phyloP scores from a whole-genome alignment of 2,797 vertebrate genomes.

The Oreonectes daqikongensis region DNA sequence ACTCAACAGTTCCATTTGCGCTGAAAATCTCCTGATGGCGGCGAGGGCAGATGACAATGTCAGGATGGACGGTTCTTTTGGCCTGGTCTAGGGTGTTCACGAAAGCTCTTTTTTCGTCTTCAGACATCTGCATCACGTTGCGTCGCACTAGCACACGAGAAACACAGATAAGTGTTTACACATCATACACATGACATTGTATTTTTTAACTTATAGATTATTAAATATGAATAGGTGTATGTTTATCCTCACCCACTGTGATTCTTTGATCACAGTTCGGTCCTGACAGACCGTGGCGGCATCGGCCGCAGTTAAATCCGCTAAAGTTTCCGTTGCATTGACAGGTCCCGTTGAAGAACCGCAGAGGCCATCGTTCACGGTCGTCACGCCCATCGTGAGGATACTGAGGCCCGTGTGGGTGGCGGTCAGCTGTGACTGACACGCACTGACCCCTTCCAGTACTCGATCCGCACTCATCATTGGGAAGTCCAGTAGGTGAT shows the following conservation, averaged over 20 bases:
- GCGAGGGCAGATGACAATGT: constrained; percentile 88
- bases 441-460: constrained; percentile 85
- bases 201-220: neutral
- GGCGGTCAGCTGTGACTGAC: constrained; percentile 74
- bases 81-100: constrained; percentile 85
- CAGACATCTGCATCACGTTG: constrained; percentile 86
- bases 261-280: constrained; percentile 81
- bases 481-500: constrained; percentile 73
- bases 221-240: neutral
- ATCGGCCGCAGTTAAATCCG: constrained; percentile 86
- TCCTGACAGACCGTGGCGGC: constrained; percentile 85
- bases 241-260: constrained; percentile 79
- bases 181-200: too few relatives aligned
- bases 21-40: constrained; percentile 86
- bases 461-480: constrained; percentile 84
- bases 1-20: constrained; percentile 86
- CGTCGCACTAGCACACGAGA: constrained; percentile 79
- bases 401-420: constrained; percentile 88
- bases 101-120: constrained; percentile 81
- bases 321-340: constrained; percentile 79
- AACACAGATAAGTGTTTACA: neutral
- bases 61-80: constrained; percentile 87
- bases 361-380: constrained; percentile 88
- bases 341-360: constrained; percentile 92
- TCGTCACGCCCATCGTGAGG: constrained; percentile 90